phyloP scores from a whole-genome alignment of 2,113 vertebrate species.

The Siphamia tubifer region DNA sequence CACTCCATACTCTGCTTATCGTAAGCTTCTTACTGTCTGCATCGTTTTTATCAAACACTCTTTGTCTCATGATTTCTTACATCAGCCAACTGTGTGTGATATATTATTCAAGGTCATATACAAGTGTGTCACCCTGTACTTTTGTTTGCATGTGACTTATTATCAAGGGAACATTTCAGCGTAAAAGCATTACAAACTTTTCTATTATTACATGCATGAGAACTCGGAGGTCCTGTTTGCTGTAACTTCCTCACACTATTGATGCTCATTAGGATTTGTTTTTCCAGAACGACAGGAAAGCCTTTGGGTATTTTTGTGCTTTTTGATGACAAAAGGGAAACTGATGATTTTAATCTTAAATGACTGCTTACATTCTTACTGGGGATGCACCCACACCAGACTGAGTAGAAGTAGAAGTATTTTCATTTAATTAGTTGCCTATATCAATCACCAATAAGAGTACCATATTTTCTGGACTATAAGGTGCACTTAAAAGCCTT shows the following conservation, averaged over 20 bases:
- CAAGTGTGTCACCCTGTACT: not conserved
- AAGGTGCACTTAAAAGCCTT: too few species aligned
- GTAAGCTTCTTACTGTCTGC: conserved; percentile 10
- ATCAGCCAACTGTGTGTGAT: conserved; percentile 10
- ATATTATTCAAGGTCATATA: conserved; percentile 37
- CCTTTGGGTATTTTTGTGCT: not conserved
- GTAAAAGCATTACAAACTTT: conserved; percentile 11
- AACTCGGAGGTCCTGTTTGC: not conserved
- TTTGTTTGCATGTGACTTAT: conserved; percentile 42
- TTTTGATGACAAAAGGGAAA: not conserved
- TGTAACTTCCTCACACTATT: not conserved
- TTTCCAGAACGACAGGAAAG: not conserved
- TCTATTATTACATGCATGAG: not conserved
- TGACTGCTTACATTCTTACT: too few species aligned
- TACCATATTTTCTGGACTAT: too few species aligned
- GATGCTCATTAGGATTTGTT: not conserved
- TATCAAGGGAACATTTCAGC: conserved; percentile 34
- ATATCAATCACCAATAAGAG: too few species aligned
- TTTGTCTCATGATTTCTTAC: conserved; percentile 33
- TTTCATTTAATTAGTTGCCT: too few species aligned
- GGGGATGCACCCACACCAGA: too few species aligned
- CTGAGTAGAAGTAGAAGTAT: too few species aligned
- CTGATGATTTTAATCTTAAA: not conserved
- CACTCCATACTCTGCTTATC: not conserved
- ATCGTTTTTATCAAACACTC: conserved; percentile 29